Base-by-base conservation (phyloP, 2,888 invertebrate genomes). In the Crioceris asparagi region DNA sequence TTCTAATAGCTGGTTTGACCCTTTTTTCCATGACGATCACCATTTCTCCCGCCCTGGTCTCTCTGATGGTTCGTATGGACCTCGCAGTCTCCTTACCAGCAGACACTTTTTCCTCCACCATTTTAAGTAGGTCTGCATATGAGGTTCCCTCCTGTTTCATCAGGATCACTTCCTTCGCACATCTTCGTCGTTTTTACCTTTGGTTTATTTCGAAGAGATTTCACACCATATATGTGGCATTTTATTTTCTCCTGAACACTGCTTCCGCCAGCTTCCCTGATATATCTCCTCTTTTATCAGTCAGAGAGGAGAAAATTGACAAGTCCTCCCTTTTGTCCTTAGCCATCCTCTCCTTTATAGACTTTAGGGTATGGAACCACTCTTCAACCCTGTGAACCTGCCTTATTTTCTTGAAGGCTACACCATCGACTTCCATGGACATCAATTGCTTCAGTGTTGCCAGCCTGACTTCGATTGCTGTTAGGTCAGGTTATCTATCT, bases 41-140 rank as follows among this genome's bases (percentile, higher is more conserved):
- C 15, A 34, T 12, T 5, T 34, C 16, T 3, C 26, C 34, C 15
- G 23, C 34, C 23, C 17, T 34, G 7, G 26, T 21, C 17, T 34
- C 23, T 14, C 26, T 34, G 5, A 34, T 29, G 6, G 29, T 29
- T 29, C 29, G 14, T n/a, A 29, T 29, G 5, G 6, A 6, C 11
- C 16, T 14, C 2, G 29, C 29, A 4, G 16, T 29, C 7, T 29
- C 7, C 16, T 6, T 29, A 14, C 29, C 11, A 4, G 23, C 12
- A 15, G 16, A 16, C 10, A 19, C 11, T 14, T n/a, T 33, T 25
- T 23, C 23, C 26, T 23, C 17, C 16, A 34, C 23, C 17, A 12
- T 25, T 18, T 14, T 11, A 15, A 34, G 11, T n/a, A 26, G 12
- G 14, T 34, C 34, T 15, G 7, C 12, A 16, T 34, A 34, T 3